Base-by-base conservation (phyloP, 2,797 vertebrate genomes). In the Oophaga sylvatica region DNA sequence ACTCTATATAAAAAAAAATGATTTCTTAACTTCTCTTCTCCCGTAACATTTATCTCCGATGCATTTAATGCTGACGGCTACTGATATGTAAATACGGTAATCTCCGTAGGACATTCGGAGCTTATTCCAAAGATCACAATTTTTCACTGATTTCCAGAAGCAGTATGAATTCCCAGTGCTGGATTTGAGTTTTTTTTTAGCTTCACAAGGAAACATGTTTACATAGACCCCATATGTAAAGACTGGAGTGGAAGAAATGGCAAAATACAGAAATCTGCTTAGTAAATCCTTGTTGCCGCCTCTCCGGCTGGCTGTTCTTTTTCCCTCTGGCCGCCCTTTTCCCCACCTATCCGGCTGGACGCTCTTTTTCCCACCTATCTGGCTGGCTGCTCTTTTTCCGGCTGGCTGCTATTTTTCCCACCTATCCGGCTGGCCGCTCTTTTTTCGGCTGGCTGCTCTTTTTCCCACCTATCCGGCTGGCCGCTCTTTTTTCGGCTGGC, bases 31-130 rank as follows among this genome's bases (percentile, higher is more conserved):
- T 80, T 87, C 29, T 53, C 35, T n/a, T 75, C 81, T 81, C 48
- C 85, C 68, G 53, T 62, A 45, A 60, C 77, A 86, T 81, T 87
- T 87, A 80, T 59, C 53, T 70, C 31, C 22, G 75, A 68, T 56
- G 81, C 48, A 56, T 57, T 53, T 82, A 63, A 81, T 81, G 60
- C 59, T 81, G n/a, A n/a, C 20, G 20, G 79, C 26, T 81, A 67
- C 80, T 81, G 80, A 81, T 63, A 81, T 67, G 26, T 81, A 81
- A 81, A 81, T 65, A 48, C 60, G 53, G 60, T 67, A 48, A 81
- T 81, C 80, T 81, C 62, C 41, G 48, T 81, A 48, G 35, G 35
- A 35, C 60, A 26, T n/a, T 67, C 35, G 0, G 8, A 48, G 80
- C 80, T 48, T 81, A 81, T 81, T 80, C 12, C 48, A 81, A 81